A percentile compares a stretch with the other conserved stretches of the same genome.
Evolutionary conservation across 2,888 invertebrate genomes (phyloP).

Genomic region (Lasioglossum leucozonium): DNA sequence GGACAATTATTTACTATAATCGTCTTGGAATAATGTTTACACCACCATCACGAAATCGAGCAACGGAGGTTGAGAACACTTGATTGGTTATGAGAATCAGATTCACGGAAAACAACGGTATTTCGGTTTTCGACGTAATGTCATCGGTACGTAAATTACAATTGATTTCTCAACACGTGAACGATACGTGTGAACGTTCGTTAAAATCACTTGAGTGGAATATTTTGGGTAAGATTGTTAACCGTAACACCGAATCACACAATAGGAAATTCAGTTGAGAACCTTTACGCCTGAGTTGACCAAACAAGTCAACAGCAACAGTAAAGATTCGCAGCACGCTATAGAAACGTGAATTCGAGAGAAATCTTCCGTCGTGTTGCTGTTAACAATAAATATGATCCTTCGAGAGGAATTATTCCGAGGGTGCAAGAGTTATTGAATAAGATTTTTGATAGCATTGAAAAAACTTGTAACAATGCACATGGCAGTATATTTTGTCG

Average conservation of each 20-base stretch:
- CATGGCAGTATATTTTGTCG: constrained; percentile 62
- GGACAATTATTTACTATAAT: not conserved
- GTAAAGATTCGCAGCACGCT: constrained; percentile 14
- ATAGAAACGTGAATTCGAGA: not conserved
- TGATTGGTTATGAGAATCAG: constrained; percentile 18
- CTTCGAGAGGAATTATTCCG: not conserved
- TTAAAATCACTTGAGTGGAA: not conserved
- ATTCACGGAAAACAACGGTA: not conserved
- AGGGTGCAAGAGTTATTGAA: not conserved
- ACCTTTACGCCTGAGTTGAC: constrained; percentile 63
- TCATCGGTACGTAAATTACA: not conserved
- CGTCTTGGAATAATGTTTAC: not conserved
- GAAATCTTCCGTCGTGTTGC: not conserved
- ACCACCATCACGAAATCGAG: not conserved
- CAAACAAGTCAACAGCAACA: constrained; percentile 56
- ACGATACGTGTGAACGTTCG: not conserved
- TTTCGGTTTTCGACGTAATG: not conserved
- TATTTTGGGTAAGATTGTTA: not conserved
- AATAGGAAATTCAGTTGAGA: constrained; percentile 61
- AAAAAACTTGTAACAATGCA: constrained; percentile 67
- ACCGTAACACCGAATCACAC: not conserved
- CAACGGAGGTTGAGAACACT: constrained; percentile 47
- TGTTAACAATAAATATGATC: not conserved
- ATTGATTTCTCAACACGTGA: not conserved
- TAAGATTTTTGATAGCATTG: constrained; percentile 43